Evolutionary conservation across 2,113 vertebrate species (phyloP), one percentile per base, ranked within the genome.

Genomic region (Ctenomys sociabilis): DNA sequence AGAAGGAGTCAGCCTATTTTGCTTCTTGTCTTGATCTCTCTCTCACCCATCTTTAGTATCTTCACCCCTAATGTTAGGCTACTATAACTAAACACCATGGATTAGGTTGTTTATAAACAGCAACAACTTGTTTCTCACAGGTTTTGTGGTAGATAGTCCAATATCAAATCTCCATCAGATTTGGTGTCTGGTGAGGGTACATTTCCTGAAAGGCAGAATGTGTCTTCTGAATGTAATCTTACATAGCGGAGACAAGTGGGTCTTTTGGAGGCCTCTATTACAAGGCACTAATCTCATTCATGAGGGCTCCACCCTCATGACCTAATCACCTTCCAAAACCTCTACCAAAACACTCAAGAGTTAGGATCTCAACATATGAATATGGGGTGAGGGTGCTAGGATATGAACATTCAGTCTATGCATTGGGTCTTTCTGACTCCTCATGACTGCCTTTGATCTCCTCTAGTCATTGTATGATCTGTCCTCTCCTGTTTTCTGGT

Each of bases 391-490:
- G 22, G 72, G 21, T 21, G 37, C 26, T 28, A 52, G 77, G 40
- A 80, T 54, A 35, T 22, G n/a, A 21, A 17, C 82, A 16, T 80
- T 80, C 52, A 61, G 64, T 19, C 26, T 28, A 32, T 35, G 40
- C 14, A 5, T 13, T 35, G 35, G 45, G 70, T 11, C 78, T 32
- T 54, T 84, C 49, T 7, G 35, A 37, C 43, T 64, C 37, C 12
- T 28, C 12, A 21, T 4, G 78, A 43, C 72, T 66, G 72, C 72
- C 77, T 35, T 75, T 30, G 66, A 66, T 43, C 90, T 37, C 21
- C 35, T 72, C 37, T 70, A 54, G 64, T 13, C 2, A 0, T 0
- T 2, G 21, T 16, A 9, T 32, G 26, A 45, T 16, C 26, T 11
- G 17, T 5, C 37, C 16, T 59, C 45, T 54, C 6, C 5, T 68